Conservation (phyloP, 2,797 vertebrate genomes). For the Enteromius thamalakanensis region DNA sequence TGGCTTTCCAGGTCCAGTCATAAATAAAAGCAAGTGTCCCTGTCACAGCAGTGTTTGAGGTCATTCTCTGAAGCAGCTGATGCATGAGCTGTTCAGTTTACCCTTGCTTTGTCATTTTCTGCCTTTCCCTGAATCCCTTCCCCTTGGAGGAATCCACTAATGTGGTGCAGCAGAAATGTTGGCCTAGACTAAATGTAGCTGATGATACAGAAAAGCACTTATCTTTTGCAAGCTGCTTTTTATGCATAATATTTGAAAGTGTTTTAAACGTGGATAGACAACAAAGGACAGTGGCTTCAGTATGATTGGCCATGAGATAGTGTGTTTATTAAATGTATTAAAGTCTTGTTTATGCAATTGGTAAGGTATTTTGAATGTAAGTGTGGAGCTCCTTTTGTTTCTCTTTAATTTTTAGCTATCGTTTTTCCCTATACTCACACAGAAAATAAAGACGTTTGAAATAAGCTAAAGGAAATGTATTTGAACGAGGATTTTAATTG, state of each 20-base stretch:
- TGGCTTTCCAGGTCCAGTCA: slow-evolving; percentile 27
- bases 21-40: slow-evolving; percentile 27
- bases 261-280: slow-evolving; percentile 2
- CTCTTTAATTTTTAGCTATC: not conserved
- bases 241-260: slow-evolving; percentile 32
- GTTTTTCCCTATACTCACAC: not conserved
- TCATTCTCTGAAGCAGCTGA: slow-evolving; percentile 37
- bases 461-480: not conserved
- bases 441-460: not conserved
- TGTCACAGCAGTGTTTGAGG: slow-evolving; percentile 33
- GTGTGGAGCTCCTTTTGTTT: no score
- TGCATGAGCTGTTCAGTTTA: slow-evolving; percentile 42
- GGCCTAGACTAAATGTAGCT: slow-evolving; percentile 42
- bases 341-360: not conserved
- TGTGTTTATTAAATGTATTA: not conserved
- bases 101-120: slow-evolving; percentile 49
- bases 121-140: slow-evolving; percentile 26
- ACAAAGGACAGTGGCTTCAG: not conserved
- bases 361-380: no score
- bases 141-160: slow-evolving; percentile 31
- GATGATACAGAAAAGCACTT: slow-evolving; percentile 20
- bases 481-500: not conserved
- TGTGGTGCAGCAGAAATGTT: slow-evolving; percentile 23
- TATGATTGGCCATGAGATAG: not conserved
- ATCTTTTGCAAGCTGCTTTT: not conserved